Conservation (phyloP, 2,113 vertebrate genomes). For the Erpornis zantholeuca region DNA sequence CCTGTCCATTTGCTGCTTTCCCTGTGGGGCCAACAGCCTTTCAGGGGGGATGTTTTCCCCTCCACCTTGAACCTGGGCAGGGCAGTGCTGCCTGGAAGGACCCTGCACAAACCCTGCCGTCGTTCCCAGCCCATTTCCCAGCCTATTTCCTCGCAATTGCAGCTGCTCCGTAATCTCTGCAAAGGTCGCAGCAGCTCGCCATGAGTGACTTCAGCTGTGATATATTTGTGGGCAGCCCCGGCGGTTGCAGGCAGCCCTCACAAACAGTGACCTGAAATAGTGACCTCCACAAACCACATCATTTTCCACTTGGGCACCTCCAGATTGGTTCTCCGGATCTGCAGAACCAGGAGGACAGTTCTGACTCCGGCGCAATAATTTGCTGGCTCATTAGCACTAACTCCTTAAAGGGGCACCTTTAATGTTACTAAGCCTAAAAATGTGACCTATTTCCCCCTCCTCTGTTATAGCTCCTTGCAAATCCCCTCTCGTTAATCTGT, state of each 20-base stretch:
- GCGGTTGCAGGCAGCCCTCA: slow-evolving; percentile 13
- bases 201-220: background rate
- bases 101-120: accelerated
- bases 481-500: background rate
- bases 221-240: slow-evolving; percentile 12
- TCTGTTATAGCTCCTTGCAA: background rate
- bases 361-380: slow-evolving; percentile 25
- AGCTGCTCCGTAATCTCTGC: background rate
- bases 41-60: accelerated
- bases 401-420: slow-evolving; percentile 56
- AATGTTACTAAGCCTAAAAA: slow-evolving; percentile 45
- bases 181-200: background rate
- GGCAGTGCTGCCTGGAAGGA: background rate
- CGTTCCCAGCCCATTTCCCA: background rate
- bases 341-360: slow-evolving; percentile 12
- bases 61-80: background rate
- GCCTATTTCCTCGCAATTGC: background rate
- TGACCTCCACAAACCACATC: slow-evolving; percentile 59
- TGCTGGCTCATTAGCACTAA: slow-evolving; percentile 64
- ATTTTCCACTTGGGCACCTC: slow-evolving; percentile 71
- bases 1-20: background rate
- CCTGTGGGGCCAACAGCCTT: background rate
- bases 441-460: background rate
- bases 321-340: slow-evolving; percentile 57
- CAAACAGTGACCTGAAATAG: slow-evolving; percentile 26